Base-by-base conservation (phyloP, 2,888 invertebrate genomes). In the Caenorhabditis virilis region DNA sequence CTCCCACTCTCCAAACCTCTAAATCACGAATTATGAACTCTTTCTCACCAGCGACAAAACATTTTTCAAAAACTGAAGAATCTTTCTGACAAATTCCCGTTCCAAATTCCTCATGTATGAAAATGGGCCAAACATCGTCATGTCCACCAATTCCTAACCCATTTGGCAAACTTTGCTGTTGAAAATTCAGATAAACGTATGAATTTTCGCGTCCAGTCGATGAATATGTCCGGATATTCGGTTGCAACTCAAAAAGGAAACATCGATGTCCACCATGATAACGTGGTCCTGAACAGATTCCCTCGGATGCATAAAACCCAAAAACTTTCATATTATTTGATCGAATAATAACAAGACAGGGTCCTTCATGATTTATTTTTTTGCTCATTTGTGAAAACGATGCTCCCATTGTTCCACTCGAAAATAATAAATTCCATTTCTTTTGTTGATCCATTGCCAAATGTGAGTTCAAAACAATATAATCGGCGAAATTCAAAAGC, bases 121-220 rank as follows among this genome's bases (percentile, higher is more conserved):
- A 74, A 22, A 77, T 43, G 1, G 77, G 75, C 77, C 77, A 77
- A 11, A 60, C 45, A 23, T 59, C 52, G 0, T 56, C 69, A 15
- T 36, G 18, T 20, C 77, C 77, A 15, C 69, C 72, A 16, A 77
- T 69, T 50, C 77, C 77, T 84, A 95, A 83, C 65, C 95, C 95
- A 85, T 95, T 95, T 0, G 94, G 93, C 88, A 95, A 87, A 0
- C 93, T 94, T 85, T 93, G 91, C 72, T 93, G 93, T 77, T 92
- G 90, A 61, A 90, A 87, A 85, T 95, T 95, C 69, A 95, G 87
- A 84, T 95, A 95, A 86, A 92, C 92, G 84, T 89, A 95, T 83
- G 95, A 92, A 66, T 90, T 88, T 84, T 95, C 94, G 84, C 90
- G 92, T 0, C 89, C 89, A 0, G 92, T 91, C 0, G 91, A 86